phyloP scores from a whole-genome alignment of 2,888 invertebrate species.

The Plagodis dolabraria region DNA sequence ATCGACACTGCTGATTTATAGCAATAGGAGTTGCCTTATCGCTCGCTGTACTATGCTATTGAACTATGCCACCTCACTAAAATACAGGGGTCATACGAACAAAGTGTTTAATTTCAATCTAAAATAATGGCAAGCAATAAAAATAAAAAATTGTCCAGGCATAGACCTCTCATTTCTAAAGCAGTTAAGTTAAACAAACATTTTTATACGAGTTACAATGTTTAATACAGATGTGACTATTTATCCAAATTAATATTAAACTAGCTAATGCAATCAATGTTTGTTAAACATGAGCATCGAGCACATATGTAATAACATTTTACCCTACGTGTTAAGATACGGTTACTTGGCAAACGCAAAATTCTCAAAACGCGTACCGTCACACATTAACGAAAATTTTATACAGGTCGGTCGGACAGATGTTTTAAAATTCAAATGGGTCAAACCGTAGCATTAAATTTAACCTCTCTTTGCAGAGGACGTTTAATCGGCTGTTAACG shows the following conservation, averaged over 20 bases:
- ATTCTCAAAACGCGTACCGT: constrained; percentile 17
- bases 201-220: too few species aligned
- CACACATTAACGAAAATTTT: constrained; percentile 40
- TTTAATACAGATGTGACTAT: too few species aligned
- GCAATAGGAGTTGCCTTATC: constrained; percentile 64
- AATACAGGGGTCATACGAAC: constrained; percentile 34
- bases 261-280: too few species aligned
- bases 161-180: too few species aligned
- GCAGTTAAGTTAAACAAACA: too few species aligned
- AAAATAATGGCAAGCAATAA: constrained; percentile 22
- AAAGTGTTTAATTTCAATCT: constrained; percentile 39
- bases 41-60: constrained; percentile 44
- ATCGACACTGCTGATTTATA: constrained; percentile 84
- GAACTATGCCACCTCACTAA: constrained; percentile 36
- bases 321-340: too few species aligned
- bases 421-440: constrained; percentile 59
- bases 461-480: constrained; percentile 78
- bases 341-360: constrained; percentile 3
- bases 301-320: neutral
- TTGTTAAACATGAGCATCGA: too few species aligned
- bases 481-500: constrained; percentile 78
- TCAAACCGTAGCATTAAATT: constrained; percentile 66
- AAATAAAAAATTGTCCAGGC: neutral
- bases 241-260: too few species aligned
- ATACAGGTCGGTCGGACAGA: constrained; percentile 42